A percentile compares a stretch with the other conserved stretches of the same genome.
These are phyloP conservation scores for Neosalanx taihuensis DNA, from an alignment of 2,797 vertebrate species.

Conservation along the genomic window DNA sequence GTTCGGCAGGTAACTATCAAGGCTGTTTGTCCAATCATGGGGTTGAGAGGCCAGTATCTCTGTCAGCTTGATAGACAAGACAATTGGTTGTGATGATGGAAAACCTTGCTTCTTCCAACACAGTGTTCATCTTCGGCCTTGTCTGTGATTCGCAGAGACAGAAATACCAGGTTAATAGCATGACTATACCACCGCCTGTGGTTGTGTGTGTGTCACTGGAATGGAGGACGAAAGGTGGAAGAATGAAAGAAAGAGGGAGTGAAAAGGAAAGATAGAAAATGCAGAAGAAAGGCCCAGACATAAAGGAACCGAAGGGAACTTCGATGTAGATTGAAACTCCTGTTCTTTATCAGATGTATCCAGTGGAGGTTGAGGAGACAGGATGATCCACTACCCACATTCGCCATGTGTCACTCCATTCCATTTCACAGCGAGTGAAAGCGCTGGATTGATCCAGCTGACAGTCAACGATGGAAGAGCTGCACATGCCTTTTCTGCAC, in stretches of 20 bases:
- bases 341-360: not conserved
- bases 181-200: not conserved
- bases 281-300: not conserved
- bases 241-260: not conserved
- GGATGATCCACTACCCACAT: not conserved
- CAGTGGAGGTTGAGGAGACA: too few relatives aligned
- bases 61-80: not conserved
- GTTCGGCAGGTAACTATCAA: not conserved
- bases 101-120: not conserved
- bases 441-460: not conserved
- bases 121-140: not conserved
- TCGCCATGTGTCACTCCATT: not conserved
- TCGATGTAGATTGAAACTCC: not conserved
- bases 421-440: not conserved
- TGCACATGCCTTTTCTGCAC: not conserved
- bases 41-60: not conserved
- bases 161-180: not conserved
- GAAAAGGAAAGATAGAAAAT: not conserved
- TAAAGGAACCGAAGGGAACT: not conserved
- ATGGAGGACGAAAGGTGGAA: not conserved
- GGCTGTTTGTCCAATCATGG: not conserved
- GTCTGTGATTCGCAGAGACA: not conserved
- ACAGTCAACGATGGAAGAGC: not conserved
- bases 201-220: not conserved
- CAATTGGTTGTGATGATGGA: not conserved